Percentiles rank a stretch among this genome's conserved stretches.
Evolutionary conservation across 1,140 invertebrate genomes (phyloP).

Genomic region (Amyelois transitella): DNA sequence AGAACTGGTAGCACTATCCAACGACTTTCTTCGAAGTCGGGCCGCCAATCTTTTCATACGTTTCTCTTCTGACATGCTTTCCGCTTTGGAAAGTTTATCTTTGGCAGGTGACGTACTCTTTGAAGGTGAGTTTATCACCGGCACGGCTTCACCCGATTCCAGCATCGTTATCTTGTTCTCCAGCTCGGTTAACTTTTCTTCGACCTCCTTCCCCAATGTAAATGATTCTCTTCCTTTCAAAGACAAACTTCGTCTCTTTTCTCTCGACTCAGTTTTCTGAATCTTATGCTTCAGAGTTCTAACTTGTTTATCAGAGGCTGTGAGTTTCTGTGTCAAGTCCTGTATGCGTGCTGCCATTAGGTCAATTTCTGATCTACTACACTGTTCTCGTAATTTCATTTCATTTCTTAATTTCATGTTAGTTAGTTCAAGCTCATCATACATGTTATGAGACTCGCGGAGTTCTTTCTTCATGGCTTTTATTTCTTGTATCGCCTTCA

Average conservation of each 20-base stretch:
- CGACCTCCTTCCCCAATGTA: constrained; percentile 86
- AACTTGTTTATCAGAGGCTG: constrained; percentile 87
- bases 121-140: constrained; percentile 70
- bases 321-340: constrained; percentile 88
- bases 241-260: constrained; percentile 86
- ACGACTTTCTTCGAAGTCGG: constrained; percentile 80
- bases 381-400: constrained; percentile 79
- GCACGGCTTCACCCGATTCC: constrained; percentile 70
- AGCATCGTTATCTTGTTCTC: constrained; percentile 84
- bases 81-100: constrained; percentile 70
- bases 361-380: constrained; percentile 83
- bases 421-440: constrained; percentile 85
- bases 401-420: constrained; percentile 84
- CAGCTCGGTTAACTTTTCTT: constrained; percentile 86
- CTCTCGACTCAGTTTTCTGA: constrained; percentile 83
- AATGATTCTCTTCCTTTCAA: constrained; percentile 87
- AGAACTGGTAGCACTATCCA: constrained; percentile 83
- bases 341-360: constrained; percentile 89
- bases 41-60: constrained; percentile 69
- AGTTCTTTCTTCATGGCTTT: constrained; percentile 87
- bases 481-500: constrained; percentile 88
- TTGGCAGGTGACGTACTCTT: constrained; percentile 69
- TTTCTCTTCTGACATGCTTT: constrained; percentile 73
- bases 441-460: constrained; percentile 85
- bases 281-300: constrained; percentile 86